These are phyloP conservation scores for Pseudochirops corinnae DNA, from an alignment of 2,797 vertebrate species.

Conservation along the genomic window DNA sequence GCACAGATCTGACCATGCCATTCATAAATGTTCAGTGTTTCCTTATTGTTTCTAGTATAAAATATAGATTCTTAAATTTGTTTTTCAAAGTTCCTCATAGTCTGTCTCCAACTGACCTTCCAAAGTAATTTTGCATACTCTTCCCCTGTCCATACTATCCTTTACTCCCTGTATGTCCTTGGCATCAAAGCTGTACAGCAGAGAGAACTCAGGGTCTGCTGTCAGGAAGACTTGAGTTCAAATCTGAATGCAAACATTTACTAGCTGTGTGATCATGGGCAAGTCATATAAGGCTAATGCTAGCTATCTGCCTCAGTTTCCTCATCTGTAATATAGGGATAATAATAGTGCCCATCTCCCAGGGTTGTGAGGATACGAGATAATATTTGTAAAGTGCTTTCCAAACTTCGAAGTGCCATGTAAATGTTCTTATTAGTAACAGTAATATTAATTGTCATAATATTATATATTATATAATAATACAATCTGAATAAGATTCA, in stretches of 20 bases:
- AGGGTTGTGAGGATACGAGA: not conserved
- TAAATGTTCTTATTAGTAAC: not conserved
- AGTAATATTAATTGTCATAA: not conserved
- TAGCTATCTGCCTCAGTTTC: not conserved
- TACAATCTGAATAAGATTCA: not conserved
- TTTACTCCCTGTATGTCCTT: not conserved
- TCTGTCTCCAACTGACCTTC: not conserved
- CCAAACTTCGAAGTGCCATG: not conserved
- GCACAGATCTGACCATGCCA: not conserved
- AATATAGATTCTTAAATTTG: not conserved
- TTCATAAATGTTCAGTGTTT: not conserved
- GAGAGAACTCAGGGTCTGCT: not conserved
- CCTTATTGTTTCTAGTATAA: not conserved
- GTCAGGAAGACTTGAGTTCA: not conserved
- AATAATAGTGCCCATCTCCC: not conserved
- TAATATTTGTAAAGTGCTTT: not conserved
- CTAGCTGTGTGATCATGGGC: not conserved
- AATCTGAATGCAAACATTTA: not conserved
- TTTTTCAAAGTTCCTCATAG: not conserved
- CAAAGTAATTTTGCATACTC: not conserved
- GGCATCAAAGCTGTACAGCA: not conserved
- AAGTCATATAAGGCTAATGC: not conserved
- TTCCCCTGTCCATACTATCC: not conserved
- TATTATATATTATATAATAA: too few relatives aligned
- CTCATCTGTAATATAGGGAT: not conserved